These are phyloP conservation scores for Aricia agestis DNA, from an alignment of 1,140 invertebrate genomes.

Conservation along the genomic window DNA sequence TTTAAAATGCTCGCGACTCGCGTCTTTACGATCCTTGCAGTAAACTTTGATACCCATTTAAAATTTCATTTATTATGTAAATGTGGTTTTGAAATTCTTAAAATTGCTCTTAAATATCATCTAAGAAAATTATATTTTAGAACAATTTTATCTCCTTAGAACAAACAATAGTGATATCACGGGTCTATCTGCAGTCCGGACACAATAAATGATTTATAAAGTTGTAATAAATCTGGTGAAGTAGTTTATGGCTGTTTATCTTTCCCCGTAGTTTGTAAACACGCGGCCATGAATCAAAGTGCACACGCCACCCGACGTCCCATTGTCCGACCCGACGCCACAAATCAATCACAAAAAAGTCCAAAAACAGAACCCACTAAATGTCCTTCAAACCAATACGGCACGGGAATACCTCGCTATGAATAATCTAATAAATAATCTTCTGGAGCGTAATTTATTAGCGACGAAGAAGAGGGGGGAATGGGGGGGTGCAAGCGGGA, in stretches of 20 bases:
- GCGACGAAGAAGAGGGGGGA: constrained; percentile 60
- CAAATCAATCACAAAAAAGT: constrained; percentile 64
- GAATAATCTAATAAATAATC: constrained; percentile 76
- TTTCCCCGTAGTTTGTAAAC: constrained; percentile 35
- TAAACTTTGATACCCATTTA: no score
- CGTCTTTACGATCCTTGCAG: not conserved
- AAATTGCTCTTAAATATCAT: no score
- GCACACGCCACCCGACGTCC: constrained; percentile 34
- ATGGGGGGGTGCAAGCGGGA: constrained; percentile 44
- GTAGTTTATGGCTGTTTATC: constrained; percentile 17
- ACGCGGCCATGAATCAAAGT: constrained; percentile 41
- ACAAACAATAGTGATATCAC: not conserved
- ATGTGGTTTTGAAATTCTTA: no score
- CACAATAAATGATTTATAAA: not conserved
- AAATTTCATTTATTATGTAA: no score
- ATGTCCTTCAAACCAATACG: constrained; percentile 70
- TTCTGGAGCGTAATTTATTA: constrained; percentile 71
- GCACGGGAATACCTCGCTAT: constrained; percentile 59
- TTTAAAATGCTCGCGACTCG: not conserved
- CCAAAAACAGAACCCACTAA: constrained; percentile 45
- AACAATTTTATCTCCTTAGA: not conserved
- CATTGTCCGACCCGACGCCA: constrained; percentile 45
- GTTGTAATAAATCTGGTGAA: not conserved
- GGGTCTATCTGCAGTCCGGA: not conserved
- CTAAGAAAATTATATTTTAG: no score